Percentiles rank a stretch among this genome's conserved stretches.
These are phyloP conservation scores for Megalopta genalis DNA, from an alignment of 1,140 invertebrate species.

Conservation along the genomic window DNA sequence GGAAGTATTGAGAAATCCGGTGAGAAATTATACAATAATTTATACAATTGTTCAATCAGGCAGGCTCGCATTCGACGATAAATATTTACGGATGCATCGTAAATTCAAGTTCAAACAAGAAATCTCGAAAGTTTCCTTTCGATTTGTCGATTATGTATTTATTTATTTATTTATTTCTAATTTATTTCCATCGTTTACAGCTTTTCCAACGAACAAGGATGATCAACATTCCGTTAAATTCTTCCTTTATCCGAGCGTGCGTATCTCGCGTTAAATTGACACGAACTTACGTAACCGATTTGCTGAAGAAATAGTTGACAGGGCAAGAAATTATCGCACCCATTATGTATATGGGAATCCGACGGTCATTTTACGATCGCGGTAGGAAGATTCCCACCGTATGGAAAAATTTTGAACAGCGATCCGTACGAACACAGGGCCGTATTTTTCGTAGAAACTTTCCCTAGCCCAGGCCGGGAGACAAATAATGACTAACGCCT, in stretches of 20 bases:
- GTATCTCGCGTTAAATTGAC: not conserved
- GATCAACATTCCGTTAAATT: not conserved
- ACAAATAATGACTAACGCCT: constrained; percentile 25
- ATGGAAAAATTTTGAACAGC: not conserved
- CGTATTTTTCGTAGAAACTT: not conserved
- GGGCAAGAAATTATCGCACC: constrained; percentile 1
- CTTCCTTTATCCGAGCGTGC: not conserved
- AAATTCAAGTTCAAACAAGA: too few species aligned
- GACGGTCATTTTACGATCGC: not conserved
- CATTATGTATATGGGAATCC: not conserved
- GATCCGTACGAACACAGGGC: not conserved
- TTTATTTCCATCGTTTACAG: too few species aligned
- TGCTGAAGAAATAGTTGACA: not conserved
- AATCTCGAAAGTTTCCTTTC: too few species aligned
- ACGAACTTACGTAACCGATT: not conserved
- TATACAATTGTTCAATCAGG: too few species aligned
- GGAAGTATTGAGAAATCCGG: too few species aligned
- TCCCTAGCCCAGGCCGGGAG: not conserved
- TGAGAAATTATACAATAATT: too few species aligned
- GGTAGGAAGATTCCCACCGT: not conserved
- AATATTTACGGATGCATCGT: too few species aligned
- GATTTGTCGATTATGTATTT: too few species aligned
- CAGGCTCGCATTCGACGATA: too few species aligned
- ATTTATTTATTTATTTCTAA: too few species aligned
- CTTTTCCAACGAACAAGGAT: too few species aligned